Evolutionary conservation across 2,888 invertebrate species (phyloP).

Genomic region (Pasiphila rectangulata): DNA sequence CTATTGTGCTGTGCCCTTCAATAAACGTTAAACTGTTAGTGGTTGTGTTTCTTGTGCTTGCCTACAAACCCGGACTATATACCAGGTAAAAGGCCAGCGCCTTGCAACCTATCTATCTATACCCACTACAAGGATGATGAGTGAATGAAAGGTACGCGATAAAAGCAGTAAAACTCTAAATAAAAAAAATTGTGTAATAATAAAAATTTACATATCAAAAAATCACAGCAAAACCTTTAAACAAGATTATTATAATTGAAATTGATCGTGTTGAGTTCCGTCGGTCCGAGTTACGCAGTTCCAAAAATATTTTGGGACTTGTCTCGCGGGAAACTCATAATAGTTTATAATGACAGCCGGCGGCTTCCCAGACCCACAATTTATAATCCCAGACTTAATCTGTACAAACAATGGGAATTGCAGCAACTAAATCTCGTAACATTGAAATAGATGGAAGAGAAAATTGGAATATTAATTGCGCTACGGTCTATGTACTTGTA

Average conservation of each 20-base stretch:
- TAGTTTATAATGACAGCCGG: constrained; percentile 58
- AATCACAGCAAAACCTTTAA: too few relatives aligned
- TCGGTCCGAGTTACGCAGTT: constrained; percentile 11
- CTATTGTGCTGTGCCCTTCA: too few relatives aligned
- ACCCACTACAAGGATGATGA: too few relatives aligned
- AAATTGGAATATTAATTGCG: constrained; percentile 14
- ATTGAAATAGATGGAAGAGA: constrained; percentile 16
- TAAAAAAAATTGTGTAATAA: too few relatives aligned
- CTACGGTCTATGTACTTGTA: constrained; percentile 10
- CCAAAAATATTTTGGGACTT: constrained; percentile 37
- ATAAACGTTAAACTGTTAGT: too few relatives aligned
- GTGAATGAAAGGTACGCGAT: too few relatives aligned
- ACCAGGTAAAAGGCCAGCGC: too few relatives aligned
- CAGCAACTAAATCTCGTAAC: constrained; percentile 19
- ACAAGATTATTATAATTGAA: background rate
- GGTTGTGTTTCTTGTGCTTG: too few relatives aligned
- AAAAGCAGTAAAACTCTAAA: too few relatives aligned
- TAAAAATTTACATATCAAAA: too few relatives aligned
- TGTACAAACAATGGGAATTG: constrained; percentile 38
- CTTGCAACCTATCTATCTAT: too few relatives aligned
- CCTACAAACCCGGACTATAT: too few relatives aligned
- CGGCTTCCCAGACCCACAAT: constrained; percentile 48
- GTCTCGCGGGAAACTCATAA: constrained; percentile 53
- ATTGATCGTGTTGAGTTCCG: constrained; percentile 4
- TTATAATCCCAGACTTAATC: constrained; percentile 44